Conservation (phyloP, 2,113 vertebrate species). For the Axis porcinus region DNA sequence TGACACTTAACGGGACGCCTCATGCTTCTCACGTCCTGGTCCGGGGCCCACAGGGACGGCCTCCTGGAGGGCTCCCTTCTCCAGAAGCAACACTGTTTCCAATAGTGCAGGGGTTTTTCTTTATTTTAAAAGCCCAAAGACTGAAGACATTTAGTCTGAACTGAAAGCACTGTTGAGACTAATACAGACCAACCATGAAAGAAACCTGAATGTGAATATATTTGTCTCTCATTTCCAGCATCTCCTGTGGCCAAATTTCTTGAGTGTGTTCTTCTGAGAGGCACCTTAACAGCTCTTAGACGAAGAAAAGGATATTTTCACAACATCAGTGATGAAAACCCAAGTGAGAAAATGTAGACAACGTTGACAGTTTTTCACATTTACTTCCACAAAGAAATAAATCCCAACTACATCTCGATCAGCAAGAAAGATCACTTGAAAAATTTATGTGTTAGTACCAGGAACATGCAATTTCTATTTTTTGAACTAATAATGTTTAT, state of each 20-base stretch:
- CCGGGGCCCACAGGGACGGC: accelerated
- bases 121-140: neutral
- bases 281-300: neutral
- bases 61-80: too few relatives aligned
- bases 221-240: neutral
- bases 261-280: neutral
- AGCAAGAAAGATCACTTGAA: conserved; percentile 15
- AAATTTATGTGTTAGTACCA: neutral
- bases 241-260: neutral
- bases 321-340: neutral
- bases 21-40: neutral
- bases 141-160: neutral
- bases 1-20: neutral
- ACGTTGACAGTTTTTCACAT: neutral
- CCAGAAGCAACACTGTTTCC: neutral
- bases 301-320: conserved; percentile 19
- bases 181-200: neutral
- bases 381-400: conserved; percentile 19
- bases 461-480: conserved; percentile 49
- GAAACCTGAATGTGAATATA: neutral
- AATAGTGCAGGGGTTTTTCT: neutral
- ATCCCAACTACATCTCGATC: neutral
- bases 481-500: conserved; percentile 46
- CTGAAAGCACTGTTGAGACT: neutral
- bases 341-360: conserved; percentile 29